phyloP scores from a whole-genome alignment of 2,888 invertebrate genomes.

The Aphidoletes aphidimyza region DNA sequence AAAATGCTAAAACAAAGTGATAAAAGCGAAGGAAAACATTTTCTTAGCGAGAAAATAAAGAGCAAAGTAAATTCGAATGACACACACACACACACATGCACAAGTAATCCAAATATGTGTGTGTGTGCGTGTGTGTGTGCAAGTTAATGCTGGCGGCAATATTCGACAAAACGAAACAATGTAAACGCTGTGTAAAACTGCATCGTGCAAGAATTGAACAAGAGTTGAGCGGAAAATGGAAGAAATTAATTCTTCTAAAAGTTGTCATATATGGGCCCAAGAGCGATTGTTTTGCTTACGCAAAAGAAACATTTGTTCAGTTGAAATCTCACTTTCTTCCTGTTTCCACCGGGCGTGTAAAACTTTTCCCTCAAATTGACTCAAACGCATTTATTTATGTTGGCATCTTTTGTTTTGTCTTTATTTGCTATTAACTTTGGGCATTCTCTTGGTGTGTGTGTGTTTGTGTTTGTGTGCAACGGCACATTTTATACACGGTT shows the following conservation, averaged over 20 bases:
- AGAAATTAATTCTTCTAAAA: neutral
- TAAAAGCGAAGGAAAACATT: conserved; percentile 26
- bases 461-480: too few relatives aligned
- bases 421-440: neutral
- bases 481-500: neutral
- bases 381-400: conserved; percentile 29
- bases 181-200: neutral
- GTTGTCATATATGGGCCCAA: neutral
- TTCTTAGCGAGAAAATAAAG: neutral
- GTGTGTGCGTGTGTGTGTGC: too few relatives aligned
- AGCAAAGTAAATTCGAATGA: too few relatives aligned
- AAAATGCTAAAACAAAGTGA: conserved; percentile 37
- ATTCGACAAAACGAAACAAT: neutral
- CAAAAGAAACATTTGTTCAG: neutral
- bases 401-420: neutral
- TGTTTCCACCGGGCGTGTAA: too few relatives aligned
- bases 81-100: too few relatives aligned
- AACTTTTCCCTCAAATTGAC: too few relatives aligned
- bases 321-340: neutral
- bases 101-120: neutral
- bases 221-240: neutral
- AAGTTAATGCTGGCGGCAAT: conserved; percentile 35
- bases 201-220: neutral
- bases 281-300: neutral
- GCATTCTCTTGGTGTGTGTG: neutral